phyloP scores from a whole-genome alignment of 2,888 invertebrate genomes.

The Phasia obesa region DNA sequence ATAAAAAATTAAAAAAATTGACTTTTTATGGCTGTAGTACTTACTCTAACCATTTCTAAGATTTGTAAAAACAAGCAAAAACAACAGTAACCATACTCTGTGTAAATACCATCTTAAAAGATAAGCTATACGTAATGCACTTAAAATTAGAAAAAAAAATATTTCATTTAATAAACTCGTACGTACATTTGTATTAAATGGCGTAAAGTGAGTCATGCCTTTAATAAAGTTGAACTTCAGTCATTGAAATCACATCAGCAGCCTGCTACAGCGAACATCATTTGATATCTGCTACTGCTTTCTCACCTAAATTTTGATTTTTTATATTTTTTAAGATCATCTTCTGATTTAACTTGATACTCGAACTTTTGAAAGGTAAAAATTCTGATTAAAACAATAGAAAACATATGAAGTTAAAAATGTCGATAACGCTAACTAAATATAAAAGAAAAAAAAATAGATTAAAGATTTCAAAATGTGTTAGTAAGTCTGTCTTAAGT shows the following conservation, averaged over 20 bases:
- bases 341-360: background rate
- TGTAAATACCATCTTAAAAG: no score
- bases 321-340: slow-evolving; percentile 9
- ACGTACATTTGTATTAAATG: no score
- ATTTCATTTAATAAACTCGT: no score
- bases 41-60: background rate
- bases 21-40: background rate
- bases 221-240: background rate
- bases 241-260: background rate
- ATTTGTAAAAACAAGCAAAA: no score
- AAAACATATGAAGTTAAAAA: no score
- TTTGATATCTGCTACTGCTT: slow-evolving; percentile 26
- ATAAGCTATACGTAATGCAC: no score
- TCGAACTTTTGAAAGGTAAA: background rate
- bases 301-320: slow-evolving; percentile 2
- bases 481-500: no score
- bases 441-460: no score
- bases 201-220: background rate
- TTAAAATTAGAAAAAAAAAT: no score
- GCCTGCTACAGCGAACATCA: background rate
- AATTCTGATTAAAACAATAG: background rate
- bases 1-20: background rate
- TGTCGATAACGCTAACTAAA: no score
- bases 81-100: no score
- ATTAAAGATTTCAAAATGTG: no score